Conservation (phyloP, 2,888 invertebrate species). For the Pherbina coryleti region DNA sequence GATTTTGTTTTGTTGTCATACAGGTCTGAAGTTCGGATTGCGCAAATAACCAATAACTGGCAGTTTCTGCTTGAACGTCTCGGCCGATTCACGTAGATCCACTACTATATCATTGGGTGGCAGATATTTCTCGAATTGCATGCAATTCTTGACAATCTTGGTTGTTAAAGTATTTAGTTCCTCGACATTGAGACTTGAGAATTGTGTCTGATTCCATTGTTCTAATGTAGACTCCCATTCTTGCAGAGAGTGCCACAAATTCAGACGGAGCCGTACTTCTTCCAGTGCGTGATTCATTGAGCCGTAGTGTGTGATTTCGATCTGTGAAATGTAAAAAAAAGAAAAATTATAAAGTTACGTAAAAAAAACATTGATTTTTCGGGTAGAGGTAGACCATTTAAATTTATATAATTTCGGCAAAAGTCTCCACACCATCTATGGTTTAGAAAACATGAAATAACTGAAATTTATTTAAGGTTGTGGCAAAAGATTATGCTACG, state of each 20-base stretch:
- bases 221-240: conserved; percentile 79
- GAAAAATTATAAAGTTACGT: no score
- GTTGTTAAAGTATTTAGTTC: conserved; percentile 77
- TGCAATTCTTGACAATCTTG: conserved; percentile 79
- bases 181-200: conserved; percentile 75
- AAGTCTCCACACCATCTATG: neutral
- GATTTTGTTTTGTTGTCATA: conserved; percentile 41
- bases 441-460: no score
- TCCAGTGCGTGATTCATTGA: conserved; percentile 83
- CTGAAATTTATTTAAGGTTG: no score
- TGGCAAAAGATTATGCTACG: no score
- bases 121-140: conserved; percentile 86
- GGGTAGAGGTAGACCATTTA: neutral
- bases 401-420: neutral
- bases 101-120: conserved; percentile 86
- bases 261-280: conserved; percentile 83
- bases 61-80: conserved; percentile 83
- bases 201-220: conserved; percentile 74
- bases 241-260: conserved; percentile 83
- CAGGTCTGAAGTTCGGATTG: conserved; percentile 81
- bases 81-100: conserved; percentile 81
- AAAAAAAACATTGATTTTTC: no score
- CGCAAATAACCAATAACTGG: conserved; percentile 85
- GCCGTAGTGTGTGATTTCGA: conserved; percentile 87
- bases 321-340: conserved; percentile 67